Percentiles rank a stretch among this genome's conserved stretches.
phyloP scores from a whole-genome alignment of 2,797 vertebrate genomes.

The Pachyuromys duprasi region DNA sequence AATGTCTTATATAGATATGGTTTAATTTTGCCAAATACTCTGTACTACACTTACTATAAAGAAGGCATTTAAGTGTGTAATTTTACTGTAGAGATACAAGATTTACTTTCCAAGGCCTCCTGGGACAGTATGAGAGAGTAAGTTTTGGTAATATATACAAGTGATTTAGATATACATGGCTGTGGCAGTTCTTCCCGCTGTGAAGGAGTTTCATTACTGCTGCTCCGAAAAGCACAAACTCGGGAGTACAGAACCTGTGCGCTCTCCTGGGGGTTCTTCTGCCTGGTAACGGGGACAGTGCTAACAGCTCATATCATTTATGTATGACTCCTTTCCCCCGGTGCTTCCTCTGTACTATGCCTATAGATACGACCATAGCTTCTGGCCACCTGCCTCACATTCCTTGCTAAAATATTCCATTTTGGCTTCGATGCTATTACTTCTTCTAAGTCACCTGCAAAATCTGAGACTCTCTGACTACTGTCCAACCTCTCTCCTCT shows the following conservation, averaged over 20 bases:
- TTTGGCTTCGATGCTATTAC: constrained; percentile 9
- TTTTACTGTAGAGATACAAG: constrained; percentile 54
- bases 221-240: constrained; percentile 21
- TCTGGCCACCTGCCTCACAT: constrained; percentile 24
- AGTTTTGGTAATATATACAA: constrained; percentile 33
- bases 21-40: constrained; percentile 51
- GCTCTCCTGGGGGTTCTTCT: background rate
- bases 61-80: constrained; percentile 55
- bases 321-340: constrained; percentile 22
- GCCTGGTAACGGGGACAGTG: constrained; percentile 16
- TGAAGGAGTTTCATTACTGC: constrained; percentile 56
- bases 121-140: constrained; percentile 12
- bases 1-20: background rate
- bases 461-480: background rate
- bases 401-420: background rate
- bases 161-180: background rate
- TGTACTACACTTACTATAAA: constrained; percentile 35
- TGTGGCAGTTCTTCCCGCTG: constrained; percentile 3
- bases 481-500: background rate
- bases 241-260: constrained; percentile 12
- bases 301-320: constrained; percentile 49
- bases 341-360: background rate
- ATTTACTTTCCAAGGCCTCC: constrained; percentile 54
- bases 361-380: constrained; percentile 30
- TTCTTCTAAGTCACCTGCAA: background rate